Percentiles rank a stretch among this genome's conserved stretches.
Evolutionary conservation across 2,888 invertebrate species (phyloP).

Genomic region (Sicus ferrugineus): DNA sequence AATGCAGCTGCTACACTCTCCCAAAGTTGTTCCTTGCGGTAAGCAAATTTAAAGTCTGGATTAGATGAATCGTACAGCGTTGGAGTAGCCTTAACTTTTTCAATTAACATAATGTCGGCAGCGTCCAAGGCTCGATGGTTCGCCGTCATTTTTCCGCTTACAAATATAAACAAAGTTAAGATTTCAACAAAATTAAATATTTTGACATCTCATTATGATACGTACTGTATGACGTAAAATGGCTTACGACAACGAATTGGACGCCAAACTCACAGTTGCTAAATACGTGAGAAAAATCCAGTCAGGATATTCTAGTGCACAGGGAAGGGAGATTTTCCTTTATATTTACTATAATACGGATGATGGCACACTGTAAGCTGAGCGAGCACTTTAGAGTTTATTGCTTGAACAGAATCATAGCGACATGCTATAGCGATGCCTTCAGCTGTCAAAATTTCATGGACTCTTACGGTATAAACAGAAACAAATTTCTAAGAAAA

Average conservation of each 20-base stretch:
- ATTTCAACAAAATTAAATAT: not conserved
- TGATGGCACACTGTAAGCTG: no score
- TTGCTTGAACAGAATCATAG: no score
- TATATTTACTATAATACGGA: no score
- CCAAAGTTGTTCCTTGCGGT: slow-evolving; percentile 62
- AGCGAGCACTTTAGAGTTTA: no score
- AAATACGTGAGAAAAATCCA: no score
- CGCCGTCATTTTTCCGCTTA: slow-evolving; percentile 50
- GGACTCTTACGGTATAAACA: no score
- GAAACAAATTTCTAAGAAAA: no score
- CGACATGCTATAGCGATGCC: no score
- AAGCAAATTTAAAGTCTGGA: slow-evolving; percentile 59
- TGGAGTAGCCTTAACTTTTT: slow-evolving; percentile 56
- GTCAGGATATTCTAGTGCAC: no score
- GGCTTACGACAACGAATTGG: slow-evolving; percentile 30
- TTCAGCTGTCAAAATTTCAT: no score
- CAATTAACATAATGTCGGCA: slow-evolving; percentile 55
- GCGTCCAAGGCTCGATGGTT: slow-evolving; percentile 55
- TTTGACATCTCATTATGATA: slow-evolving; percentile 39
- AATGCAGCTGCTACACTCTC: slow-evolving; percentile 54
- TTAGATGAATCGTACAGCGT: slow-evolving; percentile 60
- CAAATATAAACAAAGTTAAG: slow-evolving; percentile 2
- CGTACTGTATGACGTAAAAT: slow-evolving; percentile 21
- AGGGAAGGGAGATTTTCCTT: no score
- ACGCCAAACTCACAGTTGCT: no score